Conservation (phyloP, 2,888 invertebrate genomes). For the Eupithecia pulchellata region DNA sequence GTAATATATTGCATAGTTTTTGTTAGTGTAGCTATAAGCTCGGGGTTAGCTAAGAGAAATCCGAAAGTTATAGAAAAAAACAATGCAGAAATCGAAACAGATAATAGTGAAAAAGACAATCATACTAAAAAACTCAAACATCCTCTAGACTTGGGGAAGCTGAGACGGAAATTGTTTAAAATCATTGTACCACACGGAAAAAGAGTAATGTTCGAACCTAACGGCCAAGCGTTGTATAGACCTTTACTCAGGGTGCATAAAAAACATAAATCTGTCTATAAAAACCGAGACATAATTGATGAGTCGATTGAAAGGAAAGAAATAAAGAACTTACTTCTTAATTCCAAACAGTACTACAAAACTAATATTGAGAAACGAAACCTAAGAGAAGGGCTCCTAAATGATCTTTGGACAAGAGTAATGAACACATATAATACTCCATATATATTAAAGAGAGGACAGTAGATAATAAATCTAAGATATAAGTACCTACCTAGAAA, state of each 20-base stretch:
- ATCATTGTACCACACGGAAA: neutral
- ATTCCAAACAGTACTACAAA: neutral
- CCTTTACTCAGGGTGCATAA: slow-evolving; percentile 3
- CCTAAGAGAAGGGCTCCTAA: neutral
- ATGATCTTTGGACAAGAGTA: neutral
- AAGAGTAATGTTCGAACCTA: neutral
- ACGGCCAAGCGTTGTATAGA: neutral
- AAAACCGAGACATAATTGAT: neutral
- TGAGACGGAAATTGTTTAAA: neutral
- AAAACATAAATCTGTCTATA: neutral
- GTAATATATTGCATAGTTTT: neutral
- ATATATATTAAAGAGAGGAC: neutral
- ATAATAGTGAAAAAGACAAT: neutral
- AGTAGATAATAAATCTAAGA: neutral
- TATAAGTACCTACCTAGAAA: neutral
- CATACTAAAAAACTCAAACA: neutral
- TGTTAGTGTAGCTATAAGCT: neutral
- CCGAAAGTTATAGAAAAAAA: neutral
- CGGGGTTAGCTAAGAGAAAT: neutral
- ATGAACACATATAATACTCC: neutral
- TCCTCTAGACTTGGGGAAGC: neutral
- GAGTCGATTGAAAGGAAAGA: neutral
- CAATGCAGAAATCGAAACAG: neutral
- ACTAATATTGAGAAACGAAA: neutral
- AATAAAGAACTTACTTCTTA: neutral